Evolutionary conservation across 2,113 vertebrate species (phyloP).

Genomic region (Riparia riparia): DNA sequence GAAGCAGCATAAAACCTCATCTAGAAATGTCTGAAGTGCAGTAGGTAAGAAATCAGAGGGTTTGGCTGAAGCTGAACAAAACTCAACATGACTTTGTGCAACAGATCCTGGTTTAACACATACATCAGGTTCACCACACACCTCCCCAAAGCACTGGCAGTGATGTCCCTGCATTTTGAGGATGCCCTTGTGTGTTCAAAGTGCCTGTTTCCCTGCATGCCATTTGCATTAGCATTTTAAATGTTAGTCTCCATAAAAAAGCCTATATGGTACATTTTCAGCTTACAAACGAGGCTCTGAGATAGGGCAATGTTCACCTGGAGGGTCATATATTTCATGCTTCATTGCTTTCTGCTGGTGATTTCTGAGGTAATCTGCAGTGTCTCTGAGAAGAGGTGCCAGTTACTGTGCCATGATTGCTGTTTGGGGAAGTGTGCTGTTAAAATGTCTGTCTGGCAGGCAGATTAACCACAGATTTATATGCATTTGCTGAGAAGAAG

Average conservation of each 20-base stretch:
- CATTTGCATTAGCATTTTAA: conserved; percentile 15
- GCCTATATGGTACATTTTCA: not conserved
- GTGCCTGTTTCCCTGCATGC: not conserved
- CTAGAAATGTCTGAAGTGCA: not conserved
- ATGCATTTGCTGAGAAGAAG: not conserved
- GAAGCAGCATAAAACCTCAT: not conserved
- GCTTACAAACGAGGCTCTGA: not conserved
- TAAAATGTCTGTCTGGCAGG: not conserved
- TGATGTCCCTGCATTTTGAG: not conserved
- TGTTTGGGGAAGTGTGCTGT: not conserved
- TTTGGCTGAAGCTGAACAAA: not conserved
- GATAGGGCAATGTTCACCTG: not conserved
- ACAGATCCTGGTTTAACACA: not conserved
- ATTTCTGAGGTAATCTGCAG: not conserved
- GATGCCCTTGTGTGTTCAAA: not conserved
- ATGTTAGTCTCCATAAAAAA: not conserved
- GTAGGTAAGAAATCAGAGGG: not conserved
- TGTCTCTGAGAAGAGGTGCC: not conserved
- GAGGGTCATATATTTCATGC: not conserved
- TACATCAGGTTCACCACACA: not conserved
- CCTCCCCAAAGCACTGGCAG: not conserved
- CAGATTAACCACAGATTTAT: not conserved
- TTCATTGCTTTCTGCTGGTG: not conserved
- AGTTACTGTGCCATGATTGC: not conserved
- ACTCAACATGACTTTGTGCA: not conserved